Base-by-base conservation (phyloP, 2,888 invertebrate species). In the Escarpia spicata region DNA sequence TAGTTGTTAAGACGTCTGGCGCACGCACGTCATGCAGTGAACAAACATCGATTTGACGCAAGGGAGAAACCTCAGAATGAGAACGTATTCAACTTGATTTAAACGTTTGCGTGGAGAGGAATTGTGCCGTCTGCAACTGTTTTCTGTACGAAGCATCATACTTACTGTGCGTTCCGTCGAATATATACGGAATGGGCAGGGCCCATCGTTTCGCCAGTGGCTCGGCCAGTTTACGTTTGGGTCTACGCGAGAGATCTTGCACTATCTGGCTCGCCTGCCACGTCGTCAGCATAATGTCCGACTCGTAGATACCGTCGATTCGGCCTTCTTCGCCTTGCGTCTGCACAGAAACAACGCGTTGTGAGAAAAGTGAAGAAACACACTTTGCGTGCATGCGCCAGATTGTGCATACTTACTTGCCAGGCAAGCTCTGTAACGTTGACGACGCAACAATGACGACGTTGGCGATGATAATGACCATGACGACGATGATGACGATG, bases 161-260 rank as follows among this genome's bases (percentile, higher is more conserved):
- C 95, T 93, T 92, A 95, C 95, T 94, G 92, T 95, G 95, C 8
- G 93, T 93, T 1, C 94, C 94, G 91, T 95, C 95, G 91, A 95
- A 95, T n/a, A 94, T 92, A 93, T 95, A 96, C 3, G 95, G 94
- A 10, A 96, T 95, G 3, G 96, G 96, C 2, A 96, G 93, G 4
- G 94, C 93, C 96, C 96, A 96, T 12, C 94, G 93, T 52, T 94
- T 94, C 44, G 94, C 93, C 43, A 93, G 92, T 9, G 94, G 93
- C n/a, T 95, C 94, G 43, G 94, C 94, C 91, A 95, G 93, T 92
- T 95, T 95, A 43, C 95, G 93, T 75, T 94, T 94, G 37, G 90
- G 91, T 4, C 94, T 91, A 89, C 92, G 52, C 3, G 92, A 92
- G n/a, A 93, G 90, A 37, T 93, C 93, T 26, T 92, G 93, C 3